Base-by-base conservation (phyloP, 2,113 vertebrate species). In the Otolemur garnettii region DNA sequence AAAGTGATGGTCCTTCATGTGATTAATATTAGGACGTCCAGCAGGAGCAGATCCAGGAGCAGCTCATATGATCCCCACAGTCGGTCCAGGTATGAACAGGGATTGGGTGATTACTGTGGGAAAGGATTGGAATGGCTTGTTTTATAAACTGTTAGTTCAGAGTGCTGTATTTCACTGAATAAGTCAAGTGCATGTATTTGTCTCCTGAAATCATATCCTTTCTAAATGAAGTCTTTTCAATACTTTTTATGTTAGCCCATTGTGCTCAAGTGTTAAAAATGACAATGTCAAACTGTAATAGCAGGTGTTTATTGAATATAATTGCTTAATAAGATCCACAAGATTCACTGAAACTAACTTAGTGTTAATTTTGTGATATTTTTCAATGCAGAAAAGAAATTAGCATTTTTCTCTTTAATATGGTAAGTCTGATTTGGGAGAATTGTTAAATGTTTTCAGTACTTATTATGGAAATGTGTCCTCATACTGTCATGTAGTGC, bases 21-120 rank as follows among this genome's bases (percentile, higher is more conserved):
- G 93, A 38, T 97, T 94, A 4, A 45, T 97, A 99, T 99, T 93
- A 99, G 99, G 95, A 98, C 99, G 0, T 99, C 99, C n/a, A 99
- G 99, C 80, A 98, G 99, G 97, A 99, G 99, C 97, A 98, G 98
- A 53, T 99, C 99, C 96, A 99, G 99, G 98, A 99, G 99, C 97
- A 99, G 98, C 74, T 99, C 99, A 0, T 99, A 99, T 0, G 98
- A 98, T 86, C 99, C 98, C 78, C 99, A 95, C 72, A 99, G 99
- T 86, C 99, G 99, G 80, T 99, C 99, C 97, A 99, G 99, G 99
- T 99, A 97, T 1, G 98, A 96, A 77, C 77, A 45, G 78, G 64
- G 60, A 6, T 28, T 53, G 28, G 79, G 90, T 24, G 50, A 3
- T 33, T 35, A 60, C 19, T 17, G 11, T 2, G 24, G 66, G 57